Percentiles rank a stretch among this genome's conserved stretches.
These are phyloP conservation scores for Rhyacichthys aspro DNA, from an alignment of 2,797 vertebrate species.

Conservation along the genomic window DNA sequence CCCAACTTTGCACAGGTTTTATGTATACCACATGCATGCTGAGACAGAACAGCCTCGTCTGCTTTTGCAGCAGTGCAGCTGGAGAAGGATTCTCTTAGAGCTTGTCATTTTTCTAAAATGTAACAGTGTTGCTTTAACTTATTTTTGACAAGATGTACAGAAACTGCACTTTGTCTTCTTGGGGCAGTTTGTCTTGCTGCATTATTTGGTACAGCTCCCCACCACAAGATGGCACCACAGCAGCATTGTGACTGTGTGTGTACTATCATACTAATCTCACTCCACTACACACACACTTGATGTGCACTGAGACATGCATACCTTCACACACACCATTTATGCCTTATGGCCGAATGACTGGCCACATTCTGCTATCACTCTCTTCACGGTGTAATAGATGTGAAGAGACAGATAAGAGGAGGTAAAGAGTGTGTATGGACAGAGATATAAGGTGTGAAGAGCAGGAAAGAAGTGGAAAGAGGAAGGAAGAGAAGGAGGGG, in stretches of 20 bases:
- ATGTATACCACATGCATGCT: too few species aligned
- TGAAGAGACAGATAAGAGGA: slow-evolving; percentile 17
- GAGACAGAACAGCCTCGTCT: too few species aligned
- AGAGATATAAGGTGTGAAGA: slow-evolving; percentile 24
- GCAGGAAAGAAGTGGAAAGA: slow-evolving; percentile 47
- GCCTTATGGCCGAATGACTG: slow-evolving; percentile 23
- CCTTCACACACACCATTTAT: slow-evolving; percentile 13
- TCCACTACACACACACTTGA: slow-evolving; percentile 11
- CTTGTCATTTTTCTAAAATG: too few species aligned
- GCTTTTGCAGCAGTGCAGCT: too few species aligned
- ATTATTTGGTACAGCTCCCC: slow-evolving; percentile 23
- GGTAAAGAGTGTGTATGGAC: background rate
- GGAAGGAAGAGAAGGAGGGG: slow-evolving; percentile 31
- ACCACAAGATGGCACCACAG: slow-evolving; percentile 76
- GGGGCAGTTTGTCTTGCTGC: background rate
- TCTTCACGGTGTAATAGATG: slow-evolving; percentile 25
- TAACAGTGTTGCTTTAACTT: too few species aligned
- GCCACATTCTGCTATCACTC: slow-evolving; percentile 10
- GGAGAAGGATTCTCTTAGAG: too few species aligned
- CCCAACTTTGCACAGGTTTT: too few species aligned
- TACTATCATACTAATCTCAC: slow-evolving; percentile 39
- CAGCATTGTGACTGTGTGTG: slow-evolving; percentile 46
- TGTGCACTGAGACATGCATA: slow-evolving; percentile 9
- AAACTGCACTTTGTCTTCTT: background rate
- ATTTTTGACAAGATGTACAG: background rate